phyloP scores from a whole-genome alignment of 2,888 invertebrate species.

The Conomelus anceps region DNA sequence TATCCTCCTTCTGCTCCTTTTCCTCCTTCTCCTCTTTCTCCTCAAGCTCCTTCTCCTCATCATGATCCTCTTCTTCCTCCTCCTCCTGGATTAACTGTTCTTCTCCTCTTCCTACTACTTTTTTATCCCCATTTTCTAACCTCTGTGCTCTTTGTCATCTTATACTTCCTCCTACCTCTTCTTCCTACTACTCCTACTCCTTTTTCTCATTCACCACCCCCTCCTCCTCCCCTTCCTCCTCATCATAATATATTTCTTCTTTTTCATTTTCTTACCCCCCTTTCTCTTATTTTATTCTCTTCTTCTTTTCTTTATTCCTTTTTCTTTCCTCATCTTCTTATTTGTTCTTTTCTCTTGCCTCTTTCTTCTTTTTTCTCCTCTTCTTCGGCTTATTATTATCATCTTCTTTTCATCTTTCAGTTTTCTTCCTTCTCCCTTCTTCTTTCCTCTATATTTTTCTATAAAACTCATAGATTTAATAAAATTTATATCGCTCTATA shows the following conservation, averaged over 20 bases:
- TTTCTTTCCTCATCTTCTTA: too few species aligned
- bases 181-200: neutral
- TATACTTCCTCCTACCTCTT: neutral
- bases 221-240: neutral
- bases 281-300: neutral
- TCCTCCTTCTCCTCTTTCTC: neutral
- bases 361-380: too few species aligned
- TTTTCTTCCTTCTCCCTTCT: too few species aligned
- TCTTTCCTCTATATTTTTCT: neutral
- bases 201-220: neutral
- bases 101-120: neutral
- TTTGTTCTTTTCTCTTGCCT: too few species aligned
- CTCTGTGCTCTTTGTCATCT: neutral
- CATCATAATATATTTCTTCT: too few species aligned
- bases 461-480: too few species aligned
- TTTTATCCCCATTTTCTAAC: too few species aligned
- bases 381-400: too few species aligned
- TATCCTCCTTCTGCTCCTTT: neutral
- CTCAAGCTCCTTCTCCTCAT: too few species aligned
- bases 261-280: neutral
- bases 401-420: too few species aligned
- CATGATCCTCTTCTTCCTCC: neutral
- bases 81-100: neutral
- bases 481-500: too few species aligned
- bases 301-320: neutral